phyloP scores from a whole-genome alignment of 2,113 vertebrate species.

The Neolamprologus toae region DNA sequence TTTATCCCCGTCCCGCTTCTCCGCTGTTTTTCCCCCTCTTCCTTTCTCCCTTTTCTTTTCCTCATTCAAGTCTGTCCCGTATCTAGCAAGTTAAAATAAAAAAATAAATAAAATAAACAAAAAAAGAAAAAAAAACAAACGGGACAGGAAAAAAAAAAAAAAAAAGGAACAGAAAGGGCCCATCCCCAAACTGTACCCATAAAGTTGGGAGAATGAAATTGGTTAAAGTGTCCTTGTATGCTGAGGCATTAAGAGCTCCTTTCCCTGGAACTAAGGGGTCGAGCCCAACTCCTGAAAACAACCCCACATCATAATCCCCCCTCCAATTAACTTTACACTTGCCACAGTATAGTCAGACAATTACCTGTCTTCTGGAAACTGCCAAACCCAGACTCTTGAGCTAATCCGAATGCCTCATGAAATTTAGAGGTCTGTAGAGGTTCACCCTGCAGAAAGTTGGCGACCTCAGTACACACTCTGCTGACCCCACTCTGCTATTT shows the following conservation, averaged over 20 bases:
- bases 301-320: neutral
- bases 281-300: neutral
- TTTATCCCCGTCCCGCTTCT: too few relatives aligned
- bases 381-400: neutral
- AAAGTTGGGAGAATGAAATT: neutral
- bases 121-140: too few relatives aligned
- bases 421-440: neutral
- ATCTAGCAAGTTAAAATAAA: too few relatives aligned
- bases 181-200: neutral
- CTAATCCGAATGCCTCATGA: neutral
- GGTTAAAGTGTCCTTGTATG: neutral
- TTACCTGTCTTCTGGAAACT: neutral
- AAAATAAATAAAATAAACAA: too few relatives aligned
- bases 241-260: neutral
- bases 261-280: neutral
- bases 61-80: too few relatives aligned
- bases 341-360: neutral
- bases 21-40: too few relatives aligned
- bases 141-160: too few relatives aligned
- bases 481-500: neutral
- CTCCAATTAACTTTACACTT: neutral
- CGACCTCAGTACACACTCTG: neutral
- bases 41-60: too few relatives aligned
- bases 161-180: neutral
- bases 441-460: neutral